Evolutionary conservation across 2,797 vertebrate genomes (phyloP).

Genomic region (Lemur catta): DNA sequence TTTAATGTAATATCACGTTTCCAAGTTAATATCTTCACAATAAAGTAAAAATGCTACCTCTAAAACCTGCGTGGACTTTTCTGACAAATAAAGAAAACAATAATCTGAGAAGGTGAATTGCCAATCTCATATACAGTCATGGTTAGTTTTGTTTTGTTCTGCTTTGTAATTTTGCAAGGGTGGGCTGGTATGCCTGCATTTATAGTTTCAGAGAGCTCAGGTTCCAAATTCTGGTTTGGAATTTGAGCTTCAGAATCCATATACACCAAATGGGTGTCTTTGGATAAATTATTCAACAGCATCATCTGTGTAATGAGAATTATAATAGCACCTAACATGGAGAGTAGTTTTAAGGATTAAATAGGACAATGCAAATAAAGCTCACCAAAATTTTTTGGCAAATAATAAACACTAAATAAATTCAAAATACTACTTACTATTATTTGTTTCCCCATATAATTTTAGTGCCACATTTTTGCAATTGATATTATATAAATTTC

Average conservation of each 20-base stretch:
- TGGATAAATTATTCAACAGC: background rate
- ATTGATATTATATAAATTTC: background rate
- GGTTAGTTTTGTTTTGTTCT: background rate
- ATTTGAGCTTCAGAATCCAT: background rate
- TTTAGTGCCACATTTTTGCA: background rate
- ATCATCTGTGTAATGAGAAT: background rate
- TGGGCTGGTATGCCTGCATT: background rate
- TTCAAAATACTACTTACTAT: background rate
- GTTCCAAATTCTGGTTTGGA: background rate
- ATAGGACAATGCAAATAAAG: background rate
- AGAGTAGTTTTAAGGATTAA: background rate
- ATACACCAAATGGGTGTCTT: background rate
- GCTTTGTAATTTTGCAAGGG: background rate
- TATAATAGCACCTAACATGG: background rate
- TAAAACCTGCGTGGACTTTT: background rate
- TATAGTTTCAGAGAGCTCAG: background rate
- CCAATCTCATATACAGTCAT: background rate
- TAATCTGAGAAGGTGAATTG: background rate
- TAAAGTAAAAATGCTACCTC: background rate
- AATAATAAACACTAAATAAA: background rate
- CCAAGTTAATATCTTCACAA: background rate
- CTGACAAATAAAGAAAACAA: background rate
- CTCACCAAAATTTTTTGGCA: background rate
- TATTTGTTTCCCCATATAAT: background rate
- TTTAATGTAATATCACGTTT: background rate